These are phyloP conservation scores for Coenonympha arcania DNA, from an alignment of 2,888 invertebrate genomes.

Conservation along the genomic window DNA sequence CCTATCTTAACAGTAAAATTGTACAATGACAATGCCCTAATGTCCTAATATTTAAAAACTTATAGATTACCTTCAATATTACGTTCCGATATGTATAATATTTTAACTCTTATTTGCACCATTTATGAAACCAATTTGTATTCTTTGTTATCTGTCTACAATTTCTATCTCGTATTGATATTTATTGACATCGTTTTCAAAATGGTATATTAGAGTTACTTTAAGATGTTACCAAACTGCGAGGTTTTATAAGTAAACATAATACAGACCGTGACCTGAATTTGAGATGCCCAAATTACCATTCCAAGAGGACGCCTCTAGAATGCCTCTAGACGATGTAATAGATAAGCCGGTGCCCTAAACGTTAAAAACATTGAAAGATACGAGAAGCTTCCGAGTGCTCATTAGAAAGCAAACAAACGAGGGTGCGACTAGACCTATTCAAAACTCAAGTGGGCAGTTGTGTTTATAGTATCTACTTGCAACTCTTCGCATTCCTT, in stretches of 20 bases:
- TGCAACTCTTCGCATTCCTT: conserved; percentile 51
- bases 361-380: conserved; percentile 7
- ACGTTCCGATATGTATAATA: no score
- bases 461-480: conserved; percentile 36
- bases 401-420: conserved; percentile 39
- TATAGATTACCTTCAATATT: no score
- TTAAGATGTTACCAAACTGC: no score
- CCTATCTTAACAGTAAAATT: no score
- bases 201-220: no score
- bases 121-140: no score
- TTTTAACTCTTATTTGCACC: no score
- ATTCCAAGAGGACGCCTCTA: conserved; percentile 1
- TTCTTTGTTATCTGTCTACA: no score
- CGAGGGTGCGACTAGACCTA: conserved; percentile 35
- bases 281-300: conserved; percentile 6
- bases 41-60: no score
- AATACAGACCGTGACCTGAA: neutral
- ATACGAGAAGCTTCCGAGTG: conserved; percentile 21
- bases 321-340: neutral
- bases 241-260: neutral
- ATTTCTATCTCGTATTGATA: no score
- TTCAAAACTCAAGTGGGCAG: conserved; percentile 30
- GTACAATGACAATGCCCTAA: no score
- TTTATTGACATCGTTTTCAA: no score
- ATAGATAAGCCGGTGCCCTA: conserved; percentile 10